These are phyloP conservation scores for Hormiphora californensis DNA, from an alignment of 37 sponge, comb jelly and placozoan species.

Conservation along the genomic window DNA sequence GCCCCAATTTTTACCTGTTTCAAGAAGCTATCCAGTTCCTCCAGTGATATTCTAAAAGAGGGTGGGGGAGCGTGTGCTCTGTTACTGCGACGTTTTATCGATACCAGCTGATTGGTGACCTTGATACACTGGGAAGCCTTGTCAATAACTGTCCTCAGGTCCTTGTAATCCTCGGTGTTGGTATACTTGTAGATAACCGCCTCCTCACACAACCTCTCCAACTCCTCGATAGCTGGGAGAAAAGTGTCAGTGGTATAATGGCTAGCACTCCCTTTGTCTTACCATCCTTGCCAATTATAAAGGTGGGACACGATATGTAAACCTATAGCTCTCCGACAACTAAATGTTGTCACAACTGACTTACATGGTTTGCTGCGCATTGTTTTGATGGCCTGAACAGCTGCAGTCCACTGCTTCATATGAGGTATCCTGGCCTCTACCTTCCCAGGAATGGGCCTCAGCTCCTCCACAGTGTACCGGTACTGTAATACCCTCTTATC, in stretches of 20 bases:
- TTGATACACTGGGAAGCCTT: too few species aligned
- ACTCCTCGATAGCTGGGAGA: neutral
- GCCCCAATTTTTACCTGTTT: constrained; percentile 15
- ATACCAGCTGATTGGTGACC: constrained; percentile 1
- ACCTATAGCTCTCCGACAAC: too few species aligned
- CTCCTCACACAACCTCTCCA: neutral
- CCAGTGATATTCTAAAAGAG: neutral
- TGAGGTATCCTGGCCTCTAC: neutral
- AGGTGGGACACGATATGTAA: too few species aligned
- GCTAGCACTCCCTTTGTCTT: too few species aligned
- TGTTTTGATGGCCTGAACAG: neutral
- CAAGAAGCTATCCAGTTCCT: neutral
- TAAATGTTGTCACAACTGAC: too few species aligned
- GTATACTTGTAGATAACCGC: constrained; percentile 1
- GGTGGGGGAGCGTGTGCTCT: neutral
- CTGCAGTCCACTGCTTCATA: neutral
- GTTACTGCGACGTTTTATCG: neutral
- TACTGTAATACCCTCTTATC: neutral
- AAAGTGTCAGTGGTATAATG: too few species aligned
- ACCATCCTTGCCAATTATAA: too few species aligned
- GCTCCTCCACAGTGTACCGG: constrained; percentile 23
- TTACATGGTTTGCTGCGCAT: neutral
- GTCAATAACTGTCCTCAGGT: neutral
- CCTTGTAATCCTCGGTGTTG: neutral
- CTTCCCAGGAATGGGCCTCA: neutral